phyloP scores from a whole-genome alignment of 2,888 invertebrate species.

The Cephus rjabovi region DNA sequence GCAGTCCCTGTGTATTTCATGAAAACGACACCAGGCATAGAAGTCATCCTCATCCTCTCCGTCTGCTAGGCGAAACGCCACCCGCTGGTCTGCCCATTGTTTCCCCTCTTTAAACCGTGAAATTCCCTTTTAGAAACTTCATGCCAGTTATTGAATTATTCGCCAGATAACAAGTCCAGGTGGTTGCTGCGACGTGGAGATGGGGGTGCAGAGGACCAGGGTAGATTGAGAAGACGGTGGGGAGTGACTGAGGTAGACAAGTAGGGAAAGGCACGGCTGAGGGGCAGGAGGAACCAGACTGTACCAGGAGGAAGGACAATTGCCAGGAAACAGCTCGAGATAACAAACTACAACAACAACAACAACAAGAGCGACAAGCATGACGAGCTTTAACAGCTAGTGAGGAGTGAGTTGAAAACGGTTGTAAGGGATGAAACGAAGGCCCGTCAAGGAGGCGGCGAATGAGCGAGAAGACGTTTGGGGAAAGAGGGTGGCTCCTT shows the following conservation, averaged over 20 bases:
- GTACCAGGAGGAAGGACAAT: slow-evolving; percentile 59
- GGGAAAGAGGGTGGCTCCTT: neutral
- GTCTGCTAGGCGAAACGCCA: neutral
- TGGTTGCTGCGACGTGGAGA: neutral
- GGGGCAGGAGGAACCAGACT: neutral
- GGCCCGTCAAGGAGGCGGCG: neutral
- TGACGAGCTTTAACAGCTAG: neutral
- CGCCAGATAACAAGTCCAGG: slow-evolving; percentile 56
- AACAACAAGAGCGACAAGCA: slow-evolving; percentile 43
- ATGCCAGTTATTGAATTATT: slow-evolving; percentile 63
- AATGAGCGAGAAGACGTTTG: neutral
- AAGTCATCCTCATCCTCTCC: neutral
- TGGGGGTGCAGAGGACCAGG: neutral
- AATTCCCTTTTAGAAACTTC: slow-evolving; percentile 51
- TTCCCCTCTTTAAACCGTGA: slow-evolving; percentile 48
- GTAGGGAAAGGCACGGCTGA: neutral
- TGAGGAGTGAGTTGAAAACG: neutral
- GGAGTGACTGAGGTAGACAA: neutral
- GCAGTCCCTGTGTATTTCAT: neutral
- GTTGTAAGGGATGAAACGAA: neutral
- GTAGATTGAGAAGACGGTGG: neutral
- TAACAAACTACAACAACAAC: slow-evolving; percentile 50
- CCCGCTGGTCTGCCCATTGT: slow-evolving; percentile 33
- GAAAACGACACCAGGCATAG: neutral
- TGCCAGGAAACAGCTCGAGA: slow-evolving; percentile 64